Base-by-base conservation (phyloP, 2,888 invertebrate genomes). In the Pachydiplax longipennis region DNA sequence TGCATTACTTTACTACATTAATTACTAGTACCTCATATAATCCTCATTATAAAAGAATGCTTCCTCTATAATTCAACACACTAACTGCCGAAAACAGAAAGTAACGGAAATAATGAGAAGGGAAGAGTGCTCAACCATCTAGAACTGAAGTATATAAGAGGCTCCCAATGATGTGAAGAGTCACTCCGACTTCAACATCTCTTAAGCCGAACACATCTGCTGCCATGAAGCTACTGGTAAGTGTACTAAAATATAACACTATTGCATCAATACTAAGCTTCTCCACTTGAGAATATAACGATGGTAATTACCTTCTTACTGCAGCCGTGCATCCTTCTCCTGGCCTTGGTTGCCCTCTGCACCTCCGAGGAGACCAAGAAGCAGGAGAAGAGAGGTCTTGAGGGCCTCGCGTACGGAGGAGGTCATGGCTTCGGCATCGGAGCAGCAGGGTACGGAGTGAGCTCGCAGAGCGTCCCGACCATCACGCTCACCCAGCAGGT, bases 401-500 rank as follows among this genome's bases (percentile, higher is more conserved):
- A n/a, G 10, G 83, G 58, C 83, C 83, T 83, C 5, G 83, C 58
- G 13, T 83, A 83, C 83, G 83, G 53, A 83, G 58, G 53, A 65
- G 65, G 65, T 65, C n/a, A 65, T n/a, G 31, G 8, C 2, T 3
- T 10, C 35, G 13, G 92, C n/a, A 93, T 92, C 44, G 92, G 93
- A 15, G 92, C 92, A 48, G 94, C 94, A 94, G 95, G 95, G 92
- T 94, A 95, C 25, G 95, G 95, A 92, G 95, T 95, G 91, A 95
- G 95, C 92, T 93, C 94, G 83, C 93, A 94, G 37, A 94, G 94
- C n/a, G 94, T 94, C 83, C 95, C 96, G 15, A 96, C 96, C 93
- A 95, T 96, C 53, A 96, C 96, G 92, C 95, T 96, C 93, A 96
- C 96, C 0, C 96, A 96, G 93, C 96, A 96, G 1, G 96, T 96